Evolutionary conservation across 1,140 invertebrate species (phyloP).

Genomic region (Proales similis): DNA sequence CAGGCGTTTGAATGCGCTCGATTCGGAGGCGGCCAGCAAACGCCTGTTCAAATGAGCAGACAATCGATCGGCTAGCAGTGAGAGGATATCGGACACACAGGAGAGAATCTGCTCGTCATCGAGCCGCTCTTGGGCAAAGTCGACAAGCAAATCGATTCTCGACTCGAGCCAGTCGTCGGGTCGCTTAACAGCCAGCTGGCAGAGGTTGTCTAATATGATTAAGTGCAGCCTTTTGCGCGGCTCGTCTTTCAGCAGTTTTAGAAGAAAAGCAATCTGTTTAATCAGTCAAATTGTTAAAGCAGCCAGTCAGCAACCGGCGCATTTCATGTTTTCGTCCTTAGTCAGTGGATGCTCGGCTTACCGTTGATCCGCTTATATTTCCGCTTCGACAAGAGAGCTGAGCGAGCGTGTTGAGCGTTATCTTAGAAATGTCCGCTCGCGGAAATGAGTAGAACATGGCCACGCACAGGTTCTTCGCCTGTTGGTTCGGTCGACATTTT

Average conservation of each 20-base stretch:
- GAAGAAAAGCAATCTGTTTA: conserved; percentile 30
- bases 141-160: no score
- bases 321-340: background rate
- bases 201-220: conserved; percentile 13
- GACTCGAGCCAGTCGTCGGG: conserved; percentile 10
- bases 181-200: conserved; percentile 1
- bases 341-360: background rate
- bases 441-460: conserved; percentile 27
- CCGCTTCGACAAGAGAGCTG: conserved; percentile 15
- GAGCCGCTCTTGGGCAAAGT: no score
- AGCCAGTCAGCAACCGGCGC: background rate
- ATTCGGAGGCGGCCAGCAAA: no score
- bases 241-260: conserved; percentile 13
- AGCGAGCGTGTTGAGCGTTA: conserved; percentile 9
- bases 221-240: conserved; percentile 23
- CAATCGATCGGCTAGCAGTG: no score
- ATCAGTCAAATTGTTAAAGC: background rate
- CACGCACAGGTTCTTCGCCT: conserved; percentile 3
- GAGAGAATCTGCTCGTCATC: no score
- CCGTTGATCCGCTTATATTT: conserved; percentile 15
- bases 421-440: conserved; percentile 23
- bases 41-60: no score
- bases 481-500: no score
- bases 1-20: no score
- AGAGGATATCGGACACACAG: no score